Percentiles rank a stretch among this genome's conserved stretches.
phyloP scores from a whole-genome alignment of 1,140 invertebrate species.

The Palaemon carinicauda region DNA sequence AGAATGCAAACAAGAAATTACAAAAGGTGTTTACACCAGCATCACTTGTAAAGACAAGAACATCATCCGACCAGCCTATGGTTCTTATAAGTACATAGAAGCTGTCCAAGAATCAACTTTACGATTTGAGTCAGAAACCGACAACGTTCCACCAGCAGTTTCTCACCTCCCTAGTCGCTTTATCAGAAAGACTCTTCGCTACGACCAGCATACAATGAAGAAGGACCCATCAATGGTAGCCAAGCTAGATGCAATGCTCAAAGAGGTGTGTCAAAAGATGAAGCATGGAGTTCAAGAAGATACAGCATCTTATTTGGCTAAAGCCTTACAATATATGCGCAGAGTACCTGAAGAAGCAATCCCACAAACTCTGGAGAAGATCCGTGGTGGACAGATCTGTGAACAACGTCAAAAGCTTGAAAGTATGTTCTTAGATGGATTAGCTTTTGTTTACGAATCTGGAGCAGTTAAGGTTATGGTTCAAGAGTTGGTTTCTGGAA shows the following conservation, averaged over 20 bases:
- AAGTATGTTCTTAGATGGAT: not conserved
- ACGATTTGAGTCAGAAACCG: not conserved
- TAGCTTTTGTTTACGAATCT: not conserved
- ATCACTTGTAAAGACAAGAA: conserved; percentile 22
- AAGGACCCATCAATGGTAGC: not conserved
- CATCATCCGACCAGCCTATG: conserved; percentile 2
- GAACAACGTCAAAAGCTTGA: not conserved
- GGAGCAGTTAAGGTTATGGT: conserved; percentile 1
- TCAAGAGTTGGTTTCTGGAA: not conserved
- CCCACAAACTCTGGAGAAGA: not conserved
- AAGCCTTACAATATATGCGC: not conserved
- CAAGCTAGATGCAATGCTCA: not conserved
- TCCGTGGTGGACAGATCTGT: not conserved
- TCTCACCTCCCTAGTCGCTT: not conserved
- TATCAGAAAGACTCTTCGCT: not conserved
- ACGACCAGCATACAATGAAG: not conserved
- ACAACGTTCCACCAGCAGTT: not conserved
- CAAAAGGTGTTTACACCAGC: conserved; percentile 5
- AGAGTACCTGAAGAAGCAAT: not conserved
- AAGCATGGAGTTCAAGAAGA: not conserved
- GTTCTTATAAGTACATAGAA: not conserved
- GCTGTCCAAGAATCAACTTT: conserved; percentile 16
- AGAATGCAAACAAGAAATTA: not conserved
- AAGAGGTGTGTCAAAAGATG: not conserved
- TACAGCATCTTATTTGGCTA: not conserved